phyloP scores from a whole-genome alignment of 2,888 invertebrate species.

The Lissonota sp. region DNA sequence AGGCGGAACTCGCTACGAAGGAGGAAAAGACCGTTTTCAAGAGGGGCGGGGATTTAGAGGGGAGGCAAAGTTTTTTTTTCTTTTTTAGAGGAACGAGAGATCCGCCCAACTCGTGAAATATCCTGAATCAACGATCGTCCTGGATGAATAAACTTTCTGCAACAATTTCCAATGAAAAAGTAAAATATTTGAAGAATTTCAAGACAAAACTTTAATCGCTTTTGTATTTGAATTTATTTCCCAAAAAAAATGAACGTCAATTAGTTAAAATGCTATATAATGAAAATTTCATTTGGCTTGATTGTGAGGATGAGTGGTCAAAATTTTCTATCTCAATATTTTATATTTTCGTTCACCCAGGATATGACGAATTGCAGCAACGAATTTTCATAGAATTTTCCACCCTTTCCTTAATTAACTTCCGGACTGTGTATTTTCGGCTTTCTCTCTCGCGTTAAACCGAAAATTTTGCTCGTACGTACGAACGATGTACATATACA shows the following conservation, averaged over 20 bases:
- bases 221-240: conserved; percentile 24
- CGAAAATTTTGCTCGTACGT: conserved; percentile 30
- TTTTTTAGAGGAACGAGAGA: no score
- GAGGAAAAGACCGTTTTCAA: conserved; percentile 46
- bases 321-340: no score
- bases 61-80: conserved; percentile 12
- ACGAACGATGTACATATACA: neutral
- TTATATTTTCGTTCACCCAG: no score
- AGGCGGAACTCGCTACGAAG: conserved; percentile 22
- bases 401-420: conserved; percentile 28
- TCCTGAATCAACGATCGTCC: no score
- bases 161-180: neutral
- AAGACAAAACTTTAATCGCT: conserved; percentile 38
- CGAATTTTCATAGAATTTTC: neutral
- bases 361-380: no score
- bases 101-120: no score
- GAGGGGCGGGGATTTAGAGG: conserved; percentile 31
- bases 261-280: no score
- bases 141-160: no score
- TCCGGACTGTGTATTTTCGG: neutral
- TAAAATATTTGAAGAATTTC: neutral
- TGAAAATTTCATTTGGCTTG: no score
- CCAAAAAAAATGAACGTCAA: no score
- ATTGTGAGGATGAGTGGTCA: no score
- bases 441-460: neutral